Evolutionary conservation across 1,140 invertebrate genomes (phyloP).

Genomic region (Sogatella furcifera): DNA sequence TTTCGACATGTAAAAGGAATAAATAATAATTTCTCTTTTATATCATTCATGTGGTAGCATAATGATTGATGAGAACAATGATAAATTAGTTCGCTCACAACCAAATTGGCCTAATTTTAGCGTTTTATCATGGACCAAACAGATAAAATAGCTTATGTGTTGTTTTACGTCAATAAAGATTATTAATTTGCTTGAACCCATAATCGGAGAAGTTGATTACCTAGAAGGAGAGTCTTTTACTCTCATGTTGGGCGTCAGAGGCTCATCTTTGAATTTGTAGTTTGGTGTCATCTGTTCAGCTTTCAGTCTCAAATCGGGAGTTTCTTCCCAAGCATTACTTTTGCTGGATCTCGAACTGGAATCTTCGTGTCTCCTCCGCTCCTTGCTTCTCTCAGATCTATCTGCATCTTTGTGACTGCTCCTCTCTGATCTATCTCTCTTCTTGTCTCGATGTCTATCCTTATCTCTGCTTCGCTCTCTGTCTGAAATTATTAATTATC

Average conservation of each 20-base stretch:
- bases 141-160: too few species aligned
- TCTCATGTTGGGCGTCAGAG: conserved; percentile 62
- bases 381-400: conserved; percentile 12
- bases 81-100: too few species aligned
- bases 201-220: too few species aligned
- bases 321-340: conserved; percentile 4
- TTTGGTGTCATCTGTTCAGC: conserved; percentile 48
- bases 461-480: conserved; percentile 26
- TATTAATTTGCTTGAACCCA: too few species aligned
- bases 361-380: not conserved
- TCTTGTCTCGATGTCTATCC: conserved; percentile 29
- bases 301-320: conserved; percentile 31
- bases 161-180: too few species aligned
- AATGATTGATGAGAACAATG: too few species aligned
- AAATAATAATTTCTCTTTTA: too few species aligned
- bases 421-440: conserved; percentile 24
- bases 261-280: conserved; percentile 59
- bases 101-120: too few species aligned
- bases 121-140: too few species aligned
- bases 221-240: conserved; percentile 53
- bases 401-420: conserved; percentile 26
- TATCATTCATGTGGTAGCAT: too few species aligned
- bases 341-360: conserved; percentile 7
- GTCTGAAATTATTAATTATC: too few species aligned
- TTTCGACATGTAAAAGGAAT: too few species aligned